Base-by-base conservation (phyloP, 1,140 invertebrate genomes). In the Pentalonia nigronervosa region DNA sequence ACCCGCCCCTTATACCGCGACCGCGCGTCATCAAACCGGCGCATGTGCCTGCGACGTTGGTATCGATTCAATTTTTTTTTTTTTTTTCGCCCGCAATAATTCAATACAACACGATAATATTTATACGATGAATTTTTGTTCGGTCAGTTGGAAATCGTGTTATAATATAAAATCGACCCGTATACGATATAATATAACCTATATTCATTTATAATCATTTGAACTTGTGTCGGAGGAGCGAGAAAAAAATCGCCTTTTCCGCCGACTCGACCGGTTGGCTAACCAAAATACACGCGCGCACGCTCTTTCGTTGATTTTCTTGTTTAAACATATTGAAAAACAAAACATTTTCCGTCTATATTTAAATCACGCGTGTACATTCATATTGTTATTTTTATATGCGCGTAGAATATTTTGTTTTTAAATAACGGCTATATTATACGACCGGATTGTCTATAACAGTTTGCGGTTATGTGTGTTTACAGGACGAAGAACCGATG, bases 401-500 rank as follows among this genome's bases (percentile, higher is more conserved):
- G 0, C 3, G 25, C 25, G 9, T 67, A 41, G 41, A 4, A 4
- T 67, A 30, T 67, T 67, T 67, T 67, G 60, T 67, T 67, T 67
- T 67, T 67, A 7, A 67, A 81, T 34, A 20, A 81, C 9, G 41
- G 20, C 21, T 83, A 23, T 23, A 53, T 53, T 53, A 45, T 48
- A n/a, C 45, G 47, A 53, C 9, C 48, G 48, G 34, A 34, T 89
- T 23, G 36, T 89, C n/a, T 89, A 23, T 36, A 53, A 36, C 20
- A 76, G 87, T 50, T 34, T 53, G 48, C 87, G 21, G 14, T 86
- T 88, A 11, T 90, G 11, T 90, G 53, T 90, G 50, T 91, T 91
- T 8, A 7, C 90, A 91, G 90, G 90, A 30, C 30, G 67, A 91
- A 83, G 60, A 81, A 67, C 17, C 23, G 17, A 9, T 50, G 2